Evolutionary conservation across 2,113 vertebrate genomes (phyloP), one percentile per base, ranked within the genome.

Genomic region (Perognathus longimembris): DNA sequence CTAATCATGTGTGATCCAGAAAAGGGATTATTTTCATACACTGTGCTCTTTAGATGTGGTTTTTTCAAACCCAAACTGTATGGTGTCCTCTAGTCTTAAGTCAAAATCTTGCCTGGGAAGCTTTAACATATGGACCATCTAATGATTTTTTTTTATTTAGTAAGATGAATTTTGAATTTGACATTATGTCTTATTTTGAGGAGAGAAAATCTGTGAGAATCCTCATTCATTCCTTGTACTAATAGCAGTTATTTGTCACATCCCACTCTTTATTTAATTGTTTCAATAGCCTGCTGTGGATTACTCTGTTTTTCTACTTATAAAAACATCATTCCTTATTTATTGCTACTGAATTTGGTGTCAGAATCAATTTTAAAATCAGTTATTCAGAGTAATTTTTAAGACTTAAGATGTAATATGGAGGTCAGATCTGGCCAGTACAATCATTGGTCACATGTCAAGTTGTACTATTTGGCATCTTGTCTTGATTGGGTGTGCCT

Each of bases 361-460:
- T 94, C 92, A 92, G 78, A 90, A 92, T 28, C 96, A 40, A 92
- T 85, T 91, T 90, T 88, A 57, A 92, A 95, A 87, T 84, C 82
- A 54, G 1, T 28, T 67, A 69, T 81, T 89, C n/a, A 75, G 83
- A 80, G 54, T 50, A 74, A 76, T 70, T 92, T 92, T 61, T 86
- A 88, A 66, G 20, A 85, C 28, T 64, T 89, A 92, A 88, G 61
- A 82, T 82, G 18, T 15, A 70, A n/a, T n/a, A n/a, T n/a, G n/a
- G n/a, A n/a, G n/a, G n/a, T n/a, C n/a, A n/a, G n/a, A n/a, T n/a
- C n/a, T n/a, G n/a, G n/a, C n/a, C n/a, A n/a, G n/a, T n/a, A n/a
- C n/a, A n/a, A n/a, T n/a, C n/a, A n/a, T n/a, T n/a, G n/a, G n/a
- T n/a, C n/a, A n/a, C n/a, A n/a, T n/a, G n/a, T n/a, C n/a, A n/a